Evolutionary conservation across 2,888 invertebrate genomes (phyloP).

Genomic region (Caenorhabditis sinica): DNA sequence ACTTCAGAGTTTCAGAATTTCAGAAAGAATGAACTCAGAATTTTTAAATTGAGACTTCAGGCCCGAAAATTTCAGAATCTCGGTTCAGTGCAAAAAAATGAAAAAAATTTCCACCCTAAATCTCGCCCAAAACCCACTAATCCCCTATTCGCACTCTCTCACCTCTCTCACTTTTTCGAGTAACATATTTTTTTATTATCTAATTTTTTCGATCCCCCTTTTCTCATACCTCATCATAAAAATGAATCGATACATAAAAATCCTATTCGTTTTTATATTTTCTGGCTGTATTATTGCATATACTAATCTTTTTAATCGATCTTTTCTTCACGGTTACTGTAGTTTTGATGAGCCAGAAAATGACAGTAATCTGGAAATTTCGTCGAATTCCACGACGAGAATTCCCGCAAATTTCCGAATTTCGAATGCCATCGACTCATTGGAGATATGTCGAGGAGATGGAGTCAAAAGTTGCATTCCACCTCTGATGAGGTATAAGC

Average conservation of each 20-base stretch:
- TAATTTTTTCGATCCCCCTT: constrained; percentile 12
- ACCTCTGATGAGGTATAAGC: constrained; percentile 48
- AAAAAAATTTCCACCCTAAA: too few relatives aligned
- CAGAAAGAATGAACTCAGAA: too few relatives aligned
- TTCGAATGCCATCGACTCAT: neutral
- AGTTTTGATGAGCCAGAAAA: neutral
- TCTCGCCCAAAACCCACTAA: too few relatives aligned
- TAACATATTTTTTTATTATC: too few relatives aligned
- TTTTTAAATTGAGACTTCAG: too few relatives aligned
- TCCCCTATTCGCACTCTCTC: too few relatives aligned
- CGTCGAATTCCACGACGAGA: neutral
- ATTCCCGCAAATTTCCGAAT: neutral
- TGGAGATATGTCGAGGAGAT: constrained; percentile 46
- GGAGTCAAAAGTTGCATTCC: constrained; percentile 47
- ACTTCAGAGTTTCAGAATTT: too few relatives aligned
- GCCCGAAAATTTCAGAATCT: too few relatives aligned
- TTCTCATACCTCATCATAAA: neutral
- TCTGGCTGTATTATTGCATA: constrained; percentile 43
- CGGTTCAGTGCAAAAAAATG: too few relatives aligned
- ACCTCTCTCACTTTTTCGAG: too few relatives aligned
- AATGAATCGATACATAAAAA: constrained; percentile 55
- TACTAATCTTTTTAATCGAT: constrained; percentile 42
- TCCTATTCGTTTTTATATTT: constrained; percentile 36
- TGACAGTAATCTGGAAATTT: neutral
- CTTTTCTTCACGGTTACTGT: constrained; percentile 35